Conservation (phyloP, 2,888 invertebrate genomes). For the Argyresthia goedartella region DNA sequence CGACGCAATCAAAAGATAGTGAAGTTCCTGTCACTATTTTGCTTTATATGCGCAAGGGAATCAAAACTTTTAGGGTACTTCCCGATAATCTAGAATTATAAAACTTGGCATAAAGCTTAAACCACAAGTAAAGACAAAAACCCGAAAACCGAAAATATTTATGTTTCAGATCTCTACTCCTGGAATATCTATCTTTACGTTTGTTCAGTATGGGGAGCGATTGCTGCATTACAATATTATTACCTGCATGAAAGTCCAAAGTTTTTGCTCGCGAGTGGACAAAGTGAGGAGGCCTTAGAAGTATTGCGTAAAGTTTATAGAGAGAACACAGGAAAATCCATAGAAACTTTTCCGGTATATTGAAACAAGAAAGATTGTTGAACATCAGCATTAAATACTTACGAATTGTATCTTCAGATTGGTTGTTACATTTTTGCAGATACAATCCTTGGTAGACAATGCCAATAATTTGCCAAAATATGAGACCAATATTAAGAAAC, state of each 20-base stretch:
- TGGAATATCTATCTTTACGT: slow-evolving; percentile 42
- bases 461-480: too few relatives aligned
- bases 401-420: too few relatives aligned
- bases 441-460: slow-evolving; percentile 14
- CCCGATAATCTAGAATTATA: too few relatives aligned
- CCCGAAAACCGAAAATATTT: too few relatives aligned
- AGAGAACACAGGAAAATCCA: slow-evolving; percentile 29
- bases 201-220: slow-evolving; percentile 31
- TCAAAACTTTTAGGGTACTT: too few relatives aligned
- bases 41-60: too few relatives aligned
- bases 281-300: slow-evolving; percentile 30
- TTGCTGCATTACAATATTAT: slow-evolving; percentile 28
- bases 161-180: slow-evolving; percentile 30
- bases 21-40: too few relatives aligned
- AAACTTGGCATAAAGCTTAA: too few relatives aligned
- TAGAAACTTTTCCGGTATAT: slow-evolving; percentile 30
- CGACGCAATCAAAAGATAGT: too few relatives aligned
- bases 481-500: slow-evolving; percentile 23
- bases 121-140: too few relatives aligned
- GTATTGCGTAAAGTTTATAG: slow-evolving; percentile 29
- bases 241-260: slow-evolving; percentile 41
- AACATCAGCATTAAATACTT: neutral
- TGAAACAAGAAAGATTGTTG: slow-evolving; percentile 5
- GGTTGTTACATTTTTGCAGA: neutral
- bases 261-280: slow-evolving; percentile 31